Evolutionary conservation across 2,113 vertebrate genomes (phyloP).

Genomic region (Anoplopoma fimbria): DNA sequence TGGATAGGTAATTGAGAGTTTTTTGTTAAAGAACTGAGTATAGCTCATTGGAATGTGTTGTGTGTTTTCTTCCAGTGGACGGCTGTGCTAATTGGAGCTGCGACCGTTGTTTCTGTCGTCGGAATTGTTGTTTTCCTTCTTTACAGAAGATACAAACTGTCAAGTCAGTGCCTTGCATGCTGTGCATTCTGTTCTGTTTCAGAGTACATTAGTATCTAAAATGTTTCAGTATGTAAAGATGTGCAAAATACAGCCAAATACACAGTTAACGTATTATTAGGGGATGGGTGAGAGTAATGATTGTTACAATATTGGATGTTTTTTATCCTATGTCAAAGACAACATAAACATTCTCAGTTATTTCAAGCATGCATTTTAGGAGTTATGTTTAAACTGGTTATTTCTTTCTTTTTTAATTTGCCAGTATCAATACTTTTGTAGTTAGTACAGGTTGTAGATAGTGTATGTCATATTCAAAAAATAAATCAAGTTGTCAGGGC

Average conservation of each 20-base stretch:
- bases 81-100: slow-evolving; percentile 86
- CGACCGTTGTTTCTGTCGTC: slow-evolving; percentile 74
- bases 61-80: slow-evolving; percentile 82
- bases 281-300: not conserved
- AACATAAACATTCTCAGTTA: not conserved
- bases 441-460: not conserved
- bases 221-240: not conserved
- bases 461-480: not conserved
- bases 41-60: not conserved
- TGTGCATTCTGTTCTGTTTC: not conserved
- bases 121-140: slow-evolving; percentile 84
- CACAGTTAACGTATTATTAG: not conserved
- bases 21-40: not conserved
- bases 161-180: slow-evolving; percentile 82
- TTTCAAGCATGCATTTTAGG: not conserved
- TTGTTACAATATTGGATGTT: not conserved
- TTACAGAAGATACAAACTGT: slow-evolving; percentile 82
- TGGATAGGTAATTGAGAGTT: not conserved
- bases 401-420: not conserved
- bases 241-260: not conserved
- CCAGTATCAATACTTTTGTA: not conserved
- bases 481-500: not conserved
- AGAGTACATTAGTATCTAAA: not conserved
- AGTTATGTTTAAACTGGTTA: not conserved
- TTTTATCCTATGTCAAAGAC: not conserved